These are phyloP conservation scores for Tetraodon nigroviridis DNA, from an alignment of 2,113 vertebrate genomes.

Conservation along the genomic window DNA sequence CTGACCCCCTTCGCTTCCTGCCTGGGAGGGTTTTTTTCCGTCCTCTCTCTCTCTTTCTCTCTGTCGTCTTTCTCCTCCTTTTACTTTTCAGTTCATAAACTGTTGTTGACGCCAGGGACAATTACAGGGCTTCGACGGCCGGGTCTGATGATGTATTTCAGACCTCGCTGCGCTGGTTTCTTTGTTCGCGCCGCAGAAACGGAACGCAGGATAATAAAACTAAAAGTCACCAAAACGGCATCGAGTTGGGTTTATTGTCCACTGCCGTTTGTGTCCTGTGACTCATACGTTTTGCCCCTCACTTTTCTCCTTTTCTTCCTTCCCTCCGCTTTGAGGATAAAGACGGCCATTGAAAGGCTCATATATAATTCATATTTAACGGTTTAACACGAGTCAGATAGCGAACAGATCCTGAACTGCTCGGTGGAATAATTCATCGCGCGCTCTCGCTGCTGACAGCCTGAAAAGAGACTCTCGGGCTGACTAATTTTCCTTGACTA, in stretches of 20 bases:
- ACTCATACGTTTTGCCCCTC: background rate
- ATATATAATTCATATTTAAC: too few relatives aligned
- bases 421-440: too few relatives aligned
- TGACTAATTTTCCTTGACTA: too few relatives aligned
- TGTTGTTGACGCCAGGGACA: conserved; percentile 45
- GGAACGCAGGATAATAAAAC: conserved; percentile 15
- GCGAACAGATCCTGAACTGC: too few relatives aligned
- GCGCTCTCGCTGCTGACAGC: background rate
- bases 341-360: too few relatives aligned
- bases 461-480: background rate
- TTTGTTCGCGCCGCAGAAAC: conserved; percentile 1
- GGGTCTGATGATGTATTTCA: conserved; percentile 23
- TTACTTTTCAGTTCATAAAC: conserved; percentile 19
- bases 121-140: conserved; percentile 46
- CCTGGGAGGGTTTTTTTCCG: conserved; percentile 15
- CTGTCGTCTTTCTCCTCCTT: conserved; percentile 11
- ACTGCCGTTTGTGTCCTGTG: background rate
- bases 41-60: conserved; percentile 11
- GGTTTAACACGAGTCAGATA: too few relatives aligned
- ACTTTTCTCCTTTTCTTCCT: background rate
- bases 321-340: too few relatives aligned
- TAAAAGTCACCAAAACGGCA: background rate
- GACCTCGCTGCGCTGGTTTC: conserved; percentile 14
- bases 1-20: conserved; percentile 33
- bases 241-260: conserved; percentile 12